These are phyloP conservation scores for Eubasilissa regina DNA, from an alignment of 1,140 invertebrate genomes.

Conservation along the genomic window DNA sequence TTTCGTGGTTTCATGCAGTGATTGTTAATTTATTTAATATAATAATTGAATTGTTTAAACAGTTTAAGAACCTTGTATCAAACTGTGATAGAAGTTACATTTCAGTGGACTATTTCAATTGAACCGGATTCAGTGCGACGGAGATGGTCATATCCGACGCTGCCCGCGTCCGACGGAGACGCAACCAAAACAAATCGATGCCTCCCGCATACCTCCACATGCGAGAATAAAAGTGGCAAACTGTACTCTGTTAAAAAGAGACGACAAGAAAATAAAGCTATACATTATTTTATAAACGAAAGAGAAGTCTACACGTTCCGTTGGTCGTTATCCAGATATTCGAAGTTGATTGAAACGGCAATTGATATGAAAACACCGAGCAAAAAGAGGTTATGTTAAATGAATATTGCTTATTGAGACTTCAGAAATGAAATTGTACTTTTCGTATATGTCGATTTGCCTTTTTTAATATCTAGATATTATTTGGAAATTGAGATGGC, in stretches of 20 bases:
- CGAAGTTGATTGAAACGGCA: not conserved
- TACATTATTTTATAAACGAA: slow-evolving; percentile 50
- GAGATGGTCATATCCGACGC: slow-evolving; percentile 26
- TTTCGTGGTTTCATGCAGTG: too few species aligned
- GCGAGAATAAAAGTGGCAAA: slow-evolving; percentile 64
- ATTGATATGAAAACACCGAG: not conserved
- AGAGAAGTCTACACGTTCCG: slow-evolving; percentile 64
- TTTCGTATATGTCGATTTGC: too few species aligned
- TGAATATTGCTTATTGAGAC: not conserved
- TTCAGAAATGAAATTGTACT: not conserved
- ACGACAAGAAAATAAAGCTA: slow-evolving; percentile 64
- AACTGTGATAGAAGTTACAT: not conserved
- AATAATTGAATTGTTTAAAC: not conserved
- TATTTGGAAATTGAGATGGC: slow-evolving; percentile 10
- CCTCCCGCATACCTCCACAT: slow-evolving; percentile 60
- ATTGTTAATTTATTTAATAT: too few species aligned
- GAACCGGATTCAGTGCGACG: slow-evolving; percentile 29
- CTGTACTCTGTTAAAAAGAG: slow-evolving; percentile 63
- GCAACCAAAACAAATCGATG: slow-evolving; percentile 73
- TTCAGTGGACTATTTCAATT: slow-evolving; percentile 15
- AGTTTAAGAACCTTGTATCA: not conserved
- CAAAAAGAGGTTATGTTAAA: not conserved
- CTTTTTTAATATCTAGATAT: too few species aligned
- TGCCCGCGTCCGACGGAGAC: slow-evolving; percentile 65
- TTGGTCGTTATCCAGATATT: slow-evolving; percentile 3